These are phyloP conservation scores for Elephantulus edwardii DNA, from an alignment of 2,113 vertebrate species.

Conservation along the genomic window DNA sequence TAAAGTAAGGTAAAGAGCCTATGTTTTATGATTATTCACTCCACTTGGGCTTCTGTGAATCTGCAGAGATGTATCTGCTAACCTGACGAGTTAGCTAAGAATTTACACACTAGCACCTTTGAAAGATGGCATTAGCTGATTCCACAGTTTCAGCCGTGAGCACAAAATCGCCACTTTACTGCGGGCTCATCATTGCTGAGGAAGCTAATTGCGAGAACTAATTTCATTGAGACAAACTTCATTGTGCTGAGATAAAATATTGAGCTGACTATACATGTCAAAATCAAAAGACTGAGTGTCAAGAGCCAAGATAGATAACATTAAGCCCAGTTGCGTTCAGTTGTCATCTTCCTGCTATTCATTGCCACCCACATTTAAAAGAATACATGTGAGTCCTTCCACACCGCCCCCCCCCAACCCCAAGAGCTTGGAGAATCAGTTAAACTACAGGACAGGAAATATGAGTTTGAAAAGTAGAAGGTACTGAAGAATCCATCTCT, in stretches of 20 bases:
- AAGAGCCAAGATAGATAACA: slow-evolving; percentile 54
- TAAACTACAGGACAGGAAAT: not conserved
- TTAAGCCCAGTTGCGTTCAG: slow-evolving; percentile 36
- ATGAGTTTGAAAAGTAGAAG: slow-evolving; percentile 55
- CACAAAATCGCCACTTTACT: slow-evolving; percentile 56
- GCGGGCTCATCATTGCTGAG: slow-evolving; percentile 64
- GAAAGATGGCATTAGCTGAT: slow-evolving; percentile 55
- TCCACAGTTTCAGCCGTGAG: slow-evolving; percentile 66
- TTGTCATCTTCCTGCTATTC: slow-evolving; percentile 8
- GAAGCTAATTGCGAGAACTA: slow-evolving; percentile 77
- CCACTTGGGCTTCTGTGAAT: not conserved
- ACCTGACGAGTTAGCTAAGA: not conserved
- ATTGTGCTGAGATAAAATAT: slow-evolving; percentile 77
- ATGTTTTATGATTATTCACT: not conserved
- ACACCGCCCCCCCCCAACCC: not conserved
- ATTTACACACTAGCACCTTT: not conserved
- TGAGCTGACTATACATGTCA: slow-evolving; percentile 50
- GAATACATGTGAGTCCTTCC: not conserved
- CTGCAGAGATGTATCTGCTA: not conserved
- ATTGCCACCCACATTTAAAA: not conserved
- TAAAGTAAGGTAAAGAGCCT: not conserved
- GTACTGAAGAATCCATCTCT: not conserved
- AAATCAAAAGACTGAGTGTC: slow-evolving; percentile 69
- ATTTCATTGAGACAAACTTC: slow-evolving; percentile 73
- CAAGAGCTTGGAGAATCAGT: slow-evolving; percentile 44